These are phyloP conservation scores for Paramormyrops hopkinsi DNA, from an alignment of 2,797 vertebrate species.

Conservation along the genomic window DNA sequence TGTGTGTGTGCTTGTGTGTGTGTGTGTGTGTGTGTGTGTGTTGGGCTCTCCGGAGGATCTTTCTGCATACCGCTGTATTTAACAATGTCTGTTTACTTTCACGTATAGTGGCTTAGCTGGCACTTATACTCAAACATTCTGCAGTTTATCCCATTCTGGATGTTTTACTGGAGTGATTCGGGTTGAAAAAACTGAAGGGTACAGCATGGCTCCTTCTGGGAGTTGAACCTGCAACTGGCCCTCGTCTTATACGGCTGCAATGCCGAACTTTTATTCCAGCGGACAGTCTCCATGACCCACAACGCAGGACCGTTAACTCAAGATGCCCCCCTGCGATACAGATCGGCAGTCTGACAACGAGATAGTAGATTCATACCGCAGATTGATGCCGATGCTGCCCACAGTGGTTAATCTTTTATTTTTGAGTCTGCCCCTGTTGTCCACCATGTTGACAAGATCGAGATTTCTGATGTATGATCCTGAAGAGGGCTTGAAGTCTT, in stretches of 20 bases:
- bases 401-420: slow-evolving; percentile 65
- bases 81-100: neutral
- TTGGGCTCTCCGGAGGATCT: neutral
- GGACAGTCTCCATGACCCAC: neutral
- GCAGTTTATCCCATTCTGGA: neutral
- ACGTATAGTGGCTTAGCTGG: neutral
- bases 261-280: neutral
- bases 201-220: neutral
- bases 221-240: neutral
- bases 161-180: neutral
- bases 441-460: slow-evolving; percentile 52
- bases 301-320: neutral
- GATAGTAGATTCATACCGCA: slow-evolving; percentile 25
- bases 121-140: neutral
- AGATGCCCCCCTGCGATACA: neutral
- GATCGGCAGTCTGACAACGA: neutral
- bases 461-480: slow-evolving; percentile 61
- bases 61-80: neutral
- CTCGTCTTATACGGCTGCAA: neutral
- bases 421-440: slow-evolving; percentile 63
- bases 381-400: slow-evolving; percentile 23
- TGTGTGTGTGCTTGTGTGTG: neutral
- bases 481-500: slow-evolving; percentile 47
- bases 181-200: slow-evolving; percentile 2
- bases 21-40: neutral